Evolutionary conservation across 2,113 vertebrate genomes (phyloP), one percentile per base, ranked within the genome.

Genomic region (Paradoxurus hermaphroditus): DNA sequence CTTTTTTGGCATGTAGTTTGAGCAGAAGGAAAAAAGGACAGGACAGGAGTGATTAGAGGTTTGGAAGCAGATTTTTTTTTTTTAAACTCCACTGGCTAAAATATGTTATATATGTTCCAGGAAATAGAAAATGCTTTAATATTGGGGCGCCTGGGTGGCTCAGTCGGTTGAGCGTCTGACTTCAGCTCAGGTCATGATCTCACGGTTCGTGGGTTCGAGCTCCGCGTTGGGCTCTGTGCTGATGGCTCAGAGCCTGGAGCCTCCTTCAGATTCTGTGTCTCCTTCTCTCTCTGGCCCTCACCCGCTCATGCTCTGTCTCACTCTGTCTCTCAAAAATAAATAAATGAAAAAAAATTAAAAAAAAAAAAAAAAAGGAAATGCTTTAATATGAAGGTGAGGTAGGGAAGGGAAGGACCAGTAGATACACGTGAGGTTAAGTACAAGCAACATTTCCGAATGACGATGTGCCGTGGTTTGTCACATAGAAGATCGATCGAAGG

Each of bases 361-460:
- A n/a, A n/a, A n/a, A n/a, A n/a, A n/a, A n/a, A n/a, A 96, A 86
- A 83, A 36, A 83, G 27, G 89, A 94, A 88, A 95, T 95, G 31
- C 36, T 96, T 94, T 75, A 62, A 39, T 77, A 39, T 77, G 23
- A 13, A 78, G 5, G n/a, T 85, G 31, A 3, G 14, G 73, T 78
- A 75, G 15, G 84, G 53, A 91, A 73, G 34, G 29, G 34, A 56
- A 53, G 36, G 39, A 65, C 21, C 27, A 56, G 27, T 51, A 88
- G 51, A 46, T 84, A 29, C 1, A 0, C 53, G 23, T 85, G n/a
- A 85, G 34, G 46, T 90, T 86, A 68, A 34, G n/a, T 63, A 81
- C 4, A 79, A 73, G 29, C 31, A 73, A 62, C 46, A 70, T 90
- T 96, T 89, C 59, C 73, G 85, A 68, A 36, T 68, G 41, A 72